Percentiles rank a stretch among this genome's conserved stretches.
Evolutionary conservation across 2,797 vertebrate genomes (phyloP).

Genomic region (Ctenopoma multispine): DNA sequence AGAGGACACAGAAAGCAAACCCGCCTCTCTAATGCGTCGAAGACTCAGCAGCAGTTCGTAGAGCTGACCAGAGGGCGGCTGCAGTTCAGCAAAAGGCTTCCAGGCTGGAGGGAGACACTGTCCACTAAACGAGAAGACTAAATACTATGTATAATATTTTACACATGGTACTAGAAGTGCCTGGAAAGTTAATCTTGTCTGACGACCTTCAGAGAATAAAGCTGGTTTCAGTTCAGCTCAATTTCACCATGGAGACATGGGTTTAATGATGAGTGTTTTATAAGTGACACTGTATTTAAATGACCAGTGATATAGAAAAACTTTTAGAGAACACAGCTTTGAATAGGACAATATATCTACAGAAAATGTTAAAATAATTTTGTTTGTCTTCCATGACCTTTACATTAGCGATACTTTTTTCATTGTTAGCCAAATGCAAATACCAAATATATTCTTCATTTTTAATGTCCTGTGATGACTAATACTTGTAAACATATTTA

Average conservation of each 20-base stretch:
- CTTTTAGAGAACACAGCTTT: background rate
- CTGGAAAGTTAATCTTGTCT: background rate
- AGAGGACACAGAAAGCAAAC: slow-evolving; percentile 79
- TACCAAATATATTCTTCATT: background rate
- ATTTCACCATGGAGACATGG: background rate
- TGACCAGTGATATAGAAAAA: background rate
- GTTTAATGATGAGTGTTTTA: no score
- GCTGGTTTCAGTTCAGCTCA: background rate
- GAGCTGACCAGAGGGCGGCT: slow-evolving; percentile 1
- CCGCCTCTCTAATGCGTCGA: slow-evolving; percentile 67
- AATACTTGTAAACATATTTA: background rate
- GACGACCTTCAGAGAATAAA: background rate
- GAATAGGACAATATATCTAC: background rate
- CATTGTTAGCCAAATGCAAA: slow-evolving; percentile 1
- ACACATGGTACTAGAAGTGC: background rate
- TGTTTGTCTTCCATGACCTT: slow-evolving; percentile 15
- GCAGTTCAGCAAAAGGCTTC: background rate
- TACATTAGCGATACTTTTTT: background rate
- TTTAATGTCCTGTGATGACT: background rate
- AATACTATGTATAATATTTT: background rate
- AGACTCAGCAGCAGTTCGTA: slow-evolving; percentile 85
- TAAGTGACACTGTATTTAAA: background rate
- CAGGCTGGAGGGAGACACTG: no score
- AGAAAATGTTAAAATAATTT: background rate
- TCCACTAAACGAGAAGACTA: background rate